Conservation (phyloP, 2,888 invertebrate genomes). For the Drosophila merina region DNA sequence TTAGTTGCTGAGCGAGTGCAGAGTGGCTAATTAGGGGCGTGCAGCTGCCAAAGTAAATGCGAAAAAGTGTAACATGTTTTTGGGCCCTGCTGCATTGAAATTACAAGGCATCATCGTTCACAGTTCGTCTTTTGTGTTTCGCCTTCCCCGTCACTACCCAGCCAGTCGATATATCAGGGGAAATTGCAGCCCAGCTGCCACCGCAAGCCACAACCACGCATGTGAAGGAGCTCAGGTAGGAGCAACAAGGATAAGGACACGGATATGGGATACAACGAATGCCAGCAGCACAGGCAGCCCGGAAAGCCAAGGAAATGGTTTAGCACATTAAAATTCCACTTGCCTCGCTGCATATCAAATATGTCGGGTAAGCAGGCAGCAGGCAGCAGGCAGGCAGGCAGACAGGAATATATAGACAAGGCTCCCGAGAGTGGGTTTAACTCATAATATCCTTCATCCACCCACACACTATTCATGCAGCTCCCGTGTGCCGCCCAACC, state of each 20-base stretch:
- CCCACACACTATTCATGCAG: neutral
- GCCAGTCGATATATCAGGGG: slow-evolving; percentile 56
- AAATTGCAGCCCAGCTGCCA: slow-evolving; percentile 57
- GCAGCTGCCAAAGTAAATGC: slow-evolving; percentile 29
- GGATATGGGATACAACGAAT: slow-evolving; percentile 47
- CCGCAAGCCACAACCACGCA: slow-evolving; percentile 38
- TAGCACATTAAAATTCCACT: slow-evolving; percentile 79
- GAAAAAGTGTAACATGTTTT: slow-evolving; percentile 37
- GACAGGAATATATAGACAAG: slow-evolving; percentile 23
- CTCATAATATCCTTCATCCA: slow-evolving; percentile 50
- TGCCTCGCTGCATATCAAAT: slow-evolving; percentile 77
- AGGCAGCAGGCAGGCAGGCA: slow-evolving; percentile 40
- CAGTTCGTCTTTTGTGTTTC: neutral
- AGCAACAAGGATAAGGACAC: slow-evolving; percentile 36
- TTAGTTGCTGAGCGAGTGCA: slow-evolving; percentile 51
- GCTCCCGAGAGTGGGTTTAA: slow-evolving; percentile 48
- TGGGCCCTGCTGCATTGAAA: slow-evolving; percentile 36
- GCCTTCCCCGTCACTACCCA: neutral
- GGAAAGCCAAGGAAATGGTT: slow-evolving; percentile 71
- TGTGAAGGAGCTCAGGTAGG: slow-evolving; percentile 27
- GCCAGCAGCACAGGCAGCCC: slow-evolving; percentile 38
- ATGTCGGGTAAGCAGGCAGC: slow-evolving; percentile 58
- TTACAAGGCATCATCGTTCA: slow-evolving; percentile 29
- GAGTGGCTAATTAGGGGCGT: slow-evolving; percentile 58
- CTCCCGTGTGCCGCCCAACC: too few relatives aligned